Conservation (phyloP, 2,888 invertebrate genomes). For the Lasioglossum figueresi region DNA sequence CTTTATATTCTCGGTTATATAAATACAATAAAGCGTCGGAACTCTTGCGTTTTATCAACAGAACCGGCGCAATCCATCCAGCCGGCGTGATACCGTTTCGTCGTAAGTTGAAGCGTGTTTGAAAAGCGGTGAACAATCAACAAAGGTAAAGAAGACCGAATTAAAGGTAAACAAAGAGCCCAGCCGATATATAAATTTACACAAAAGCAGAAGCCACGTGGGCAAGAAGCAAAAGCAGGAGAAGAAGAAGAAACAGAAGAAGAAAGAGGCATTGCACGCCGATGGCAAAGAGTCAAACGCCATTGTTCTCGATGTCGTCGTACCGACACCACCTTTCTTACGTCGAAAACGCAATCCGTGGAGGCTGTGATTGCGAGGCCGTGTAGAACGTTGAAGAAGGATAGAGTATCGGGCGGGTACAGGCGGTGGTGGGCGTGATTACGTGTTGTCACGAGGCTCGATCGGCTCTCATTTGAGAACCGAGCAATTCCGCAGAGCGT, state of each 20-base stretch:
- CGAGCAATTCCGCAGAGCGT: slow-evolving; percentile 35
- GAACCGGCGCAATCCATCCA: background rate
- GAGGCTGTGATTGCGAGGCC: slow-evolving; percentile 40
- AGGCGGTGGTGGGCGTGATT: slow-evolving; percentile 34
- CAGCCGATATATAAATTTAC: background rate
- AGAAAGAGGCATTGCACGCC: background rate
- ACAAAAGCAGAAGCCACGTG: background rate
- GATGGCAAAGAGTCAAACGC: slow-evolving; percentile 15
- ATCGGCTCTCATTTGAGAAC: slow-evolving; percentile 53
- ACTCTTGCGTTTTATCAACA: background rate
- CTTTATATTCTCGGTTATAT: background rate
- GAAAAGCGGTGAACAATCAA: background rate
- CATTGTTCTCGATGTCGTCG: slow-evolving; percentile 4
- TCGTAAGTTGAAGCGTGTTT: background rate
- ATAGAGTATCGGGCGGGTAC: background rate
- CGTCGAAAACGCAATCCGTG: slow-evolving; percentile 14
- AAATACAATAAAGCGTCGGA: background rate
- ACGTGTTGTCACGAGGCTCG: slow-evolving; percentile 37
- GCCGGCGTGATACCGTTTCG: background rate
- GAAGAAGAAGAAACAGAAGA: background rate
- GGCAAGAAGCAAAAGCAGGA: background rate
- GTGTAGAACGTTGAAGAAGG: slow-evolving; percentile 8
- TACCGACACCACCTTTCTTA: background rate
- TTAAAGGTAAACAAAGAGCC: background rate
- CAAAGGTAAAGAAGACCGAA: background rate